phyloP scores from a whole-genome alignment of 2,888 invertebrate genomes.

The Hoplodrina blanda region DNA sequence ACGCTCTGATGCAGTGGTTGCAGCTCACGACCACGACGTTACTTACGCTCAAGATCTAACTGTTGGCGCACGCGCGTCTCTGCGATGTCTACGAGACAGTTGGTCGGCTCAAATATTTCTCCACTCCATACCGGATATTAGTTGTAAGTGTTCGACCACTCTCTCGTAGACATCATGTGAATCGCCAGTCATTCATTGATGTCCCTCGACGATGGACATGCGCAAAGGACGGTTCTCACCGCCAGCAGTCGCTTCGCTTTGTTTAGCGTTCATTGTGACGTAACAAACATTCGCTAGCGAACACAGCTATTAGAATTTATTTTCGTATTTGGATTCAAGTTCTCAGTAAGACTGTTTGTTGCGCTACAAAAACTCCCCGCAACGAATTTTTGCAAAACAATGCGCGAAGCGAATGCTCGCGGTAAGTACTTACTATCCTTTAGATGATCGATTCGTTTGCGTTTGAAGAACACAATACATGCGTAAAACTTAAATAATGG shows the following conservation, averaged over 20 bases:
- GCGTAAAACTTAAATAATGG: constrained; percentile 66
- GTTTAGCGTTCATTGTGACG: neutral
- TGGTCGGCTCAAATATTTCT: constrained; percentile 1
- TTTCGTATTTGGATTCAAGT: neutral
- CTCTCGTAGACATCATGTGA: constrained; percentile 1
- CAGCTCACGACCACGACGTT: constrained; percentile 58
- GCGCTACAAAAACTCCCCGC: too few species aligned
- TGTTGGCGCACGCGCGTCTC: neutral
- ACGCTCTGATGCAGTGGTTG: constrained; percentile 62
- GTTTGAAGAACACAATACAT: constrained; percentile 26
- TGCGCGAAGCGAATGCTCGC: neutral
- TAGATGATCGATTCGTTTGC: constrained; percentile 37
- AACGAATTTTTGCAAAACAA: neutral
- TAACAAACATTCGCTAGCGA: neutral
- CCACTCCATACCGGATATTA: constrained; percentile 21
- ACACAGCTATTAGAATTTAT: neutral
- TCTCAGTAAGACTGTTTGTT: neutral
- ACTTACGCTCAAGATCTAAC: constrained; percentile 18
- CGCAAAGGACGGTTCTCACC: neutral
- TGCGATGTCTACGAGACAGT: neutral
- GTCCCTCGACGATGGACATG: neutral
- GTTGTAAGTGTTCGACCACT: constrained; percentile 11
- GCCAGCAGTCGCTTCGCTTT: neutral
- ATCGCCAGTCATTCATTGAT: neutral
- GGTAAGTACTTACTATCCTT: neutral